Conservation (phyloP, 2,797 vertebrate genomes). For the Taenioides sp. region DNA sequence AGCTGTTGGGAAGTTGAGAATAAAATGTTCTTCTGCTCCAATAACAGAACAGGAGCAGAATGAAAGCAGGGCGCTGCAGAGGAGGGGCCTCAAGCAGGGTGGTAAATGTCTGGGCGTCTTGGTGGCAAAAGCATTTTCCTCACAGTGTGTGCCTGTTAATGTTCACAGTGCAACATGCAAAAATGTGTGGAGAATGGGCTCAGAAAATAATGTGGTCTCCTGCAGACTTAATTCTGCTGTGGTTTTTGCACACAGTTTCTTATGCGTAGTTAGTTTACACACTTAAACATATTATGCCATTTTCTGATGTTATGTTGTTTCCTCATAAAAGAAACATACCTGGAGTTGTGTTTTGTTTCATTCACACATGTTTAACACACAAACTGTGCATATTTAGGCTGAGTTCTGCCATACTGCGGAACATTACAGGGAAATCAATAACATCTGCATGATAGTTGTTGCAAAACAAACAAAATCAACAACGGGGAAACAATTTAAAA, state of each 20-base stretch:
- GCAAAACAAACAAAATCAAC: background rate
- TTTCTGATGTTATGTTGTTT: too few species aligned
- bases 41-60: conserved; percentile 7
- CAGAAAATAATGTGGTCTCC: background rate
- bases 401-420: too few species aligned
- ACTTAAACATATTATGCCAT: too few species aligned
- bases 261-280: background rate
- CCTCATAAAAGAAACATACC: too few species aligned
- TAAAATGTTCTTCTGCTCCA: conserved; percentile 12
- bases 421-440: too few species aligned
- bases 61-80: conserved; percentile 30
- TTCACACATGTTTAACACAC: too few species aligned
- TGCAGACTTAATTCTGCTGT: background rate
- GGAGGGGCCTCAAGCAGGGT: conserved; percentile 23
- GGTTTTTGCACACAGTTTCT: background rate
- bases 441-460: too few species aligned
- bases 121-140: conserved; percentile 24
- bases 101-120: conserved; percentile 19
- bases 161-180: conserved; percentile 5
- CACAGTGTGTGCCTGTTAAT: conserved; percentile 13
- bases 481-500: background rate
- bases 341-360: too few species aligned
- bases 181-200: conserved; percentile 3
- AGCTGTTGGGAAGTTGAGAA: conserved; percentile 16
- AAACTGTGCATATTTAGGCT: too few species aligned